Evolutionary conservation across 2,113 vertebrate genomes (phyloP), one percentile per base, ranked within the genome.

Genomic region (Gnathonemus longibarbis): DNA sequence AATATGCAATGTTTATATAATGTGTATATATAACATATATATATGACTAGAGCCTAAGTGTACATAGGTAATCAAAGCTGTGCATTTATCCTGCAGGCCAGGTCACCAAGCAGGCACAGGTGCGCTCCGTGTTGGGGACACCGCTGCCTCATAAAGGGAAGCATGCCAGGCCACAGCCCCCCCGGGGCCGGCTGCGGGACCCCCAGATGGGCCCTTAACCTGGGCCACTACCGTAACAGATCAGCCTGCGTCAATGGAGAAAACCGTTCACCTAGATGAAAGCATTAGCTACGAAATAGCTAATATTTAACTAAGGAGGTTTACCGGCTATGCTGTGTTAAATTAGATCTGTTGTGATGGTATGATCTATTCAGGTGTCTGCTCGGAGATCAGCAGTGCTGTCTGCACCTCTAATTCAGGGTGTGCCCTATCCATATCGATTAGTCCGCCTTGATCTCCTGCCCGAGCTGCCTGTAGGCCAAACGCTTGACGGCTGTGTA

Each of bases 401-500:
- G 87, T 91, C 90, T 89, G 91, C 91, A 90, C 92, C 89, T 91
- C 91, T 94, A 92, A 95, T 94, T 94, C 93, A 89, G 93, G 88
- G 88, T 84, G 92, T 93, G 94, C 94, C 92, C 94, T 93, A 93
- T 95, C 91, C 90, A 93, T 95, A 96, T 95, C 92, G 94, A 95
- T 95, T 93, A 90, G 15, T 88, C 93, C 92, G 89, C 90, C 87
- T 93, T 94, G 94, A 95, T 94, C 93, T 94, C 94, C 94, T 93
- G 13, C 94, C 92, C 92, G 90, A 91, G 91, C 88, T 90, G 91
- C 66, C 89, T 92, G 93, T 93, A 92, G 66, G 90, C 87, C 90
- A 92, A 93, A 92, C 92, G 89, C 92, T 91, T 88, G 92, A 94
- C 93, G 93, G 93, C 94, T 93, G 95, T 92, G 53, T 77, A 31